Evolutionary conservation across 2,797 vertebrate species (phyloP).

Genomic region (Capromys pilorides): DNA sequence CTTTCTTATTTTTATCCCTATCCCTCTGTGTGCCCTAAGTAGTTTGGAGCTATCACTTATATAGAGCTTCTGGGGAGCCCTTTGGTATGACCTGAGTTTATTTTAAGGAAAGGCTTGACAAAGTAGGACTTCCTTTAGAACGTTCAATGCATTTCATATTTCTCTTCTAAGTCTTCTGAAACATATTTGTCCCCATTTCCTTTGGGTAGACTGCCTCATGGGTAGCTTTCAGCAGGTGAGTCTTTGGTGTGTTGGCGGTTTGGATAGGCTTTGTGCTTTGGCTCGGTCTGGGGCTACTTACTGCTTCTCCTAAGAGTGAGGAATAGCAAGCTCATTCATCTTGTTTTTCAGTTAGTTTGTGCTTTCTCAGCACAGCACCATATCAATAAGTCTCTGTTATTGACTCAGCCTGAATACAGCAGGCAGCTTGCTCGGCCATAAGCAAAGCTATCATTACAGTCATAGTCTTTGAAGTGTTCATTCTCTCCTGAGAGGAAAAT

Average conservation of each 20-base stretch:
- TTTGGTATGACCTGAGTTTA: background rate
- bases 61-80: background rate
- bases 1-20: background rate
- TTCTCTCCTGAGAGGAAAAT: background rate
- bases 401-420: accelerated
- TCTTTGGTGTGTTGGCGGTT: background rate
- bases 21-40: background rate
- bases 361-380: background rate
- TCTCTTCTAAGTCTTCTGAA: background rate
- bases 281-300: background rate
- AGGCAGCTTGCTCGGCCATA: background rate
- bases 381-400: background rate
- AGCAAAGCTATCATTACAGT: background rate
- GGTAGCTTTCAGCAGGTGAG: background rate
- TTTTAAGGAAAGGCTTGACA: background rate
- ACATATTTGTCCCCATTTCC: background rate
- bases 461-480: background rate
- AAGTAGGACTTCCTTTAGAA: background rate
- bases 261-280: background rate
- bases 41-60: background rate
- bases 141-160: accelerated
- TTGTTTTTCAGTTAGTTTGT: background rate
- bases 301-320: background rate
- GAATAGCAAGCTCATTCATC: background rate
- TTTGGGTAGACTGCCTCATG: background rate